Evolutionary conservation across 2,797 vertebrate species (phyloP).

Genomic region (Harpagifer antarcticus): DNA sequence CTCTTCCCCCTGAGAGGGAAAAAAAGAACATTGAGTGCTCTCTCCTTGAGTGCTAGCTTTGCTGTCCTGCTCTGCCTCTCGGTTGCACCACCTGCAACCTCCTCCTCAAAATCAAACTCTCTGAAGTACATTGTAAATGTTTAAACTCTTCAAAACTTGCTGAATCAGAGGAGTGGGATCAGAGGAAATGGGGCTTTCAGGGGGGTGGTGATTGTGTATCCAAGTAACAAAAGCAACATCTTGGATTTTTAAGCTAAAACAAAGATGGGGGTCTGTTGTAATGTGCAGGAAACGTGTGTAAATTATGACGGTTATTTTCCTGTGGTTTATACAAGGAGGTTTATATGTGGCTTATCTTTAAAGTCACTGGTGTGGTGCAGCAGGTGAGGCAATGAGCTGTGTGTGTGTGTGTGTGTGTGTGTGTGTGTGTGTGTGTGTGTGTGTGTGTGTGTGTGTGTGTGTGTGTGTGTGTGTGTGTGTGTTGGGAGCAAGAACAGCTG

Average conservation of each 20-base stretch:
- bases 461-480: background rate
- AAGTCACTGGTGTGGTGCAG: conserved; percentile 41
- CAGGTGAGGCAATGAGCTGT: conserved; percentile 42
- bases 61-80: conserved; percentile 54
- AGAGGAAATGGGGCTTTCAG: conserved; percentile 14
- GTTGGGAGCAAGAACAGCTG: conserved; percentile 60
- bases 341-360: conserved; percentile 32
- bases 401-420: too few relatives aligned
- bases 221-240: background rate
- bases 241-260: conserved; percentile 47
- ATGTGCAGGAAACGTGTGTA: conserved; percentile 54
- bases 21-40: conserved; percentile 35
- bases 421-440: conserved; percentile 3
- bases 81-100: conserved; percentile 40
- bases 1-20: conserved; percentile 27
- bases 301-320: conserved; percentile 43
- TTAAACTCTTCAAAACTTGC: conserved; percentile 26
- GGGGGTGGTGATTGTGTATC: conserved; percentile 3
- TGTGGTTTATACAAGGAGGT: conserved; percentile 44
- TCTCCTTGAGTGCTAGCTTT: conserved; percentile 47
- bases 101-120: background rate
- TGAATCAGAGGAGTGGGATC: conserved; percentile 10
- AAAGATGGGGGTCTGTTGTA: conserved; percentile 36
- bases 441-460: background rate
- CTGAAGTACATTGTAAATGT: conserved; percentile 12